Evolutionary conservation across 2,888 invertebrate species (phyloP).

Genomic region (Spodoptera exigua): DNA sequence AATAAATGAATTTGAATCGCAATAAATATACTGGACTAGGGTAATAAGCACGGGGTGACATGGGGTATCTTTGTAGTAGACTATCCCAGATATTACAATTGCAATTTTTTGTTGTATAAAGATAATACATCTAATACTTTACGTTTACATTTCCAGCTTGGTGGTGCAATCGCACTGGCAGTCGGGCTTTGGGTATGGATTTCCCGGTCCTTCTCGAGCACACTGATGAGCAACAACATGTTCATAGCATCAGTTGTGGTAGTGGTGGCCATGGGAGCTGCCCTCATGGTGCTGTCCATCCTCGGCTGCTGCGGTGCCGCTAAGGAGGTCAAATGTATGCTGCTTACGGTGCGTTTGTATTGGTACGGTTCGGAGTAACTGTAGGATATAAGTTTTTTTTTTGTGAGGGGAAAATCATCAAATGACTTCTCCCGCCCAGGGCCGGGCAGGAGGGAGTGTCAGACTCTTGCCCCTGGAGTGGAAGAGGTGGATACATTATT

Average conservation of each 20-base stretch:
- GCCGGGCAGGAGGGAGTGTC: too few species aligned
- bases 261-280: slow-evolving; percentile 94
- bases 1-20: too few species aligned
- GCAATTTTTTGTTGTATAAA: too few species aligned
- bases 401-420: too few species aligned
- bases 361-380: neutral
- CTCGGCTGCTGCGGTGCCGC: slow-evolving; percentile 98
- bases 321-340: slow-evolving; percentile 97
- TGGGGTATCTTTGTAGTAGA: too few species aligned
- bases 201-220: slow-evolving; percentile 95
- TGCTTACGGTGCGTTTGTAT: slow-evolving; percentile 93
- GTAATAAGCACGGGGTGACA: too few species aligned
- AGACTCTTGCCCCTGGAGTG: too few species aligned
- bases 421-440: too few species aligned
- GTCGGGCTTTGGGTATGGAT: slow-evolving; percentile 96
- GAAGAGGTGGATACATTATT: too few species aligned
- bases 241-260: slow-evolving; percentile 96
- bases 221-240: slow-evolving; percentile 95
- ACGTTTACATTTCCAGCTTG: slow-evolving; percentile 90
- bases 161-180: slow-evolving; percentile 93
- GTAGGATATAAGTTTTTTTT: too few species aligned
- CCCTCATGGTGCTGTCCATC: slow-evolving; percentile 95
- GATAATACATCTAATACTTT: neutral
- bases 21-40: too few species aligned
- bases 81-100: too few species aligned